Conservation (phyloP, 2,113 vertebrate species). For the Hippolais icterina region DNA sequence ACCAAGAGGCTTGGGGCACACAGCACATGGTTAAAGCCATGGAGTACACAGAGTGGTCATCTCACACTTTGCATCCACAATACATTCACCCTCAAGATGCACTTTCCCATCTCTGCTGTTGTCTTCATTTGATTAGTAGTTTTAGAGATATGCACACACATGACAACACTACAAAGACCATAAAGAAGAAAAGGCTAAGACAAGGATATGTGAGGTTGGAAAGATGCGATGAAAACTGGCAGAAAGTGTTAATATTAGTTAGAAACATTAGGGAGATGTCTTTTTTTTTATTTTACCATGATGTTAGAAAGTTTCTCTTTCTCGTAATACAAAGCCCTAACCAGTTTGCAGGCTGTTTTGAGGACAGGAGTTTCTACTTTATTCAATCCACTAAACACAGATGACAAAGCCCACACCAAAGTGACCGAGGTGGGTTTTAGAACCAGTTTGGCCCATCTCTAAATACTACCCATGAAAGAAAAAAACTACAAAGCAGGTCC, state of each 20-base stretch:
- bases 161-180: neutral
- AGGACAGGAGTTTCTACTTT: neutral
- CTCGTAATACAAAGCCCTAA: neutral
- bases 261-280: neutral
- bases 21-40: neutral
- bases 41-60: neutral
- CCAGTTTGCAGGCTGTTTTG: neutral
- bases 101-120: neutral
- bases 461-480: neutral
- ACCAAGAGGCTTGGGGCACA: neutral
- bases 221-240: neutral
- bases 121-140: constrained; percentile 23
- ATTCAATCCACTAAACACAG: neutral
- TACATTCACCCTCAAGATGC: constrained; percentile 54
- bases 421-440: neutral
- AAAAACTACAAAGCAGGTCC: constrained; percentile 12
- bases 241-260: neutral
- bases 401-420: constrained; percentile 11
- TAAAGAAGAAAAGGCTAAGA: constrained; percentile 44
- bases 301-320: neutral
- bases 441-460: constrained; percentile 47
- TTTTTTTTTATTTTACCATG: neutral
- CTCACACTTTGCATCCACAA: neutral
- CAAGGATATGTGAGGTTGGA: neutral
- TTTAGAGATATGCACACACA: constrained; percentile 36